phyloP scores from a whole-genome alignment of 2,797 vertebrate genomes.

The Anguilla megastoma region DNA sequence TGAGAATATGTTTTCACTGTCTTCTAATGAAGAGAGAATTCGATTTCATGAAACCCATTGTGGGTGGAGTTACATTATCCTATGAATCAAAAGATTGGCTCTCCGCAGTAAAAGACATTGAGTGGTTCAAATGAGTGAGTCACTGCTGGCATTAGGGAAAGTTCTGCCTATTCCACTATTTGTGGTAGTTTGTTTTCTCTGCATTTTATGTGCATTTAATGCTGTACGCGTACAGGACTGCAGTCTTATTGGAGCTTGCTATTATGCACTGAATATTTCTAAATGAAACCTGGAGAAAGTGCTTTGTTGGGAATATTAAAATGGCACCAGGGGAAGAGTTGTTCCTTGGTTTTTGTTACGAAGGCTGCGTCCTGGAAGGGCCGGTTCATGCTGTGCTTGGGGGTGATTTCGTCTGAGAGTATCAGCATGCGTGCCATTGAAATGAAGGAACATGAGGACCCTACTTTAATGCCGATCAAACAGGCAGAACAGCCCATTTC shows the following conservation, averaged over 20 bases:
- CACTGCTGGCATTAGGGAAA: not conserved
- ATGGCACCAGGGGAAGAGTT: not conserved
- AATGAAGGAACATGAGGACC: constrained; percentile 28
- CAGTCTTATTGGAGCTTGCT: not conserved
- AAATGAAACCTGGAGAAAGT: not conserved
- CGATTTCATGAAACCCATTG: not conserved
- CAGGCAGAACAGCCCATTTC: constrained; percentile 45
- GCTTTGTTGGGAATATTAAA: not conserved
- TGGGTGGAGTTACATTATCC: not conserved
- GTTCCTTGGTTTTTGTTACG: not conserved
- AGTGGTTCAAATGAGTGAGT: constrained; percentile 1
- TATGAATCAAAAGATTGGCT: not conserved
- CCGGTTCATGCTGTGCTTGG: not conserved
- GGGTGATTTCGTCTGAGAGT: not conserved
- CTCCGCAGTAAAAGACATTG: not conserved
- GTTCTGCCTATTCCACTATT: not conserved
- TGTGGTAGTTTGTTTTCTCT: not conserved
- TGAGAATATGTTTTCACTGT: not conserved
- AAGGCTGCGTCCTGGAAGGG: not conserved
- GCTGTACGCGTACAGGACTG: not conserved
- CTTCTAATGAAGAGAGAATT: not conserved
- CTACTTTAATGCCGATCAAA: constrained; percentile 26
- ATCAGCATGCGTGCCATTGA: constrained; percentile 29
- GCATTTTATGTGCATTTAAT: not conserved
- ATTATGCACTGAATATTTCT: not conserved